phyloP scores from a whole-genome alignment of 1,140 invertebrate genomes.

The Colletes gigas region DNA sequence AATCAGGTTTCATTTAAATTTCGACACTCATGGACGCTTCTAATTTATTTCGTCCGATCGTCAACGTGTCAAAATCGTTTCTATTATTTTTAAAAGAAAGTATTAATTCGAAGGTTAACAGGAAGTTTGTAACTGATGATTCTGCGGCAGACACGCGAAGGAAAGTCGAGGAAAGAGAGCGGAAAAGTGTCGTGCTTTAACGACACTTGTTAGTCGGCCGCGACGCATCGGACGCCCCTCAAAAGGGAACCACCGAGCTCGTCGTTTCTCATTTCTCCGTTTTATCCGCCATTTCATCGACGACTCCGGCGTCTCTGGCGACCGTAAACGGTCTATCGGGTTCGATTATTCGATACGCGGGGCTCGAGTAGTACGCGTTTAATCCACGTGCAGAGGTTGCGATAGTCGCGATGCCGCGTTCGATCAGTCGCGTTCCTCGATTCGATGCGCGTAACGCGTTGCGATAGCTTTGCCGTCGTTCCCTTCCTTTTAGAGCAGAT shows the following conservation, averaged over 20 bases:
- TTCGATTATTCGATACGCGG: slow-evolving; percentile 39
- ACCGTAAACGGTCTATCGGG: slow-evolving; percentile 16
- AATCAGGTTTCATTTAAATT: too few species aligned
- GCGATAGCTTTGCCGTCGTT: slow-evolving; percentile 9
- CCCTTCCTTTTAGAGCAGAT: background rate
- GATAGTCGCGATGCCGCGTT: background rate
- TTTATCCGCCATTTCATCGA: slow-evolving; percentile 1
- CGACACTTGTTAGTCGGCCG: background rate
- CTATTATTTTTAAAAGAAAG: too few species aligned
- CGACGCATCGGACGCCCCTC: background rate
- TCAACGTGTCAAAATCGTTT: too few species aligned
- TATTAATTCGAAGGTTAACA: slow-evolving; percentile 10
- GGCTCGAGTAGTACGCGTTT: background rate
- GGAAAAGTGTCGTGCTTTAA: background rate
- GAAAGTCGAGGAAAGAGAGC: background rate
- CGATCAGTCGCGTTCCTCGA: slow-evolving; percentile 3
- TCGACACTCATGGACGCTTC: too few species aligned
- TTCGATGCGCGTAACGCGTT: background rate
- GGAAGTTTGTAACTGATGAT: background rate
- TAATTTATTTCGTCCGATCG: too few species aligned
- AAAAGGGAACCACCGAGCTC: background rate
- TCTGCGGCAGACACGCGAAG: background rate
- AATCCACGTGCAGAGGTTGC: background rate
- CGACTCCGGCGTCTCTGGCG: background rate
- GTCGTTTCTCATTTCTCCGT: slow-evolving; percentile 9